Evolutionary conservation across 37 sponge, comb jelly and placozoan genomes (phyloP).

Genomic region (Eunapius fragilis): DNA sequence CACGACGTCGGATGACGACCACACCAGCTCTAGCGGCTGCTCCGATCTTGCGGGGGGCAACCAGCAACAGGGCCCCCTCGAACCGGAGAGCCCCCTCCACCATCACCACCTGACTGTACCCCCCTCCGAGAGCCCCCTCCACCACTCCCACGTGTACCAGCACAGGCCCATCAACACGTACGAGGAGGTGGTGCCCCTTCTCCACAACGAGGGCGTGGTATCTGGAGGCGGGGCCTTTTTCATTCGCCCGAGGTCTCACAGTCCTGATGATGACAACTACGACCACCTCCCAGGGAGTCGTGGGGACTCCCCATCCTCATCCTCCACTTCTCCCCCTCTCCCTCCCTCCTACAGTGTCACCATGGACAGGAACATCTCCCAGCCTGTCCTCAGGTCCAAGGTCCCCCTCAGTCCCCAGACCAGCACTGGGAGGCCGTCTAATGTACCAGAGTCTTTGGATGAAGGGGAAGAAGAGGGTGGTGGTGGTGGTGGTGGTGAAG

Average conservation of each 20-base stretch:
- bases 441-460: background rate
- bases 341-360: background rate
- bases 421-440: constrained; percentile 12
- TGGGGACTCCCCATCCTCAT: background rate
- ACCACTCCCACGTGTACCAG: background rate
- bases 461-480: constrained; percentile 18
- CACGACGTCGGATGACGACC: too few relatives aligned
- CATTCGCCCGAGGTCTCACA: background rate
- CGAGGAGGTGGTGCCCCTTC: background rate
- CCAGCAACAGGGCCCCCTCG: background rate
- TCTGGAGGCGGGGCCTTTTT: background rate
- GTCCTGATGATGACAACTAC: background rate
- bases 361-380: constrained; percentile 16
- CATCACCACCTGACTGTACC: background rate
- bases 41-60: background rate
- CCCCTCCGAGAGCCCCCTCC: background rate
- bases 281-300: background rate
- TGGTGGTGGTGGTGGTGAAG: background rate
- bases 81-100: background rate
- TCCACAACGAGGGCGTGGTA: background rate
- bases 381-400: constrained; percentile 34
- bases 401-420: constrained; percentile 19
- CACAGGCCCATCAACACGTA: background rate
- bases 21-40: background rate
- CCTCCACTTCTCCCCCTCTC: background rate